Conservation (phyloP, 2,797 vertebrate species). For the Sciurus vulgaris region DNA sequence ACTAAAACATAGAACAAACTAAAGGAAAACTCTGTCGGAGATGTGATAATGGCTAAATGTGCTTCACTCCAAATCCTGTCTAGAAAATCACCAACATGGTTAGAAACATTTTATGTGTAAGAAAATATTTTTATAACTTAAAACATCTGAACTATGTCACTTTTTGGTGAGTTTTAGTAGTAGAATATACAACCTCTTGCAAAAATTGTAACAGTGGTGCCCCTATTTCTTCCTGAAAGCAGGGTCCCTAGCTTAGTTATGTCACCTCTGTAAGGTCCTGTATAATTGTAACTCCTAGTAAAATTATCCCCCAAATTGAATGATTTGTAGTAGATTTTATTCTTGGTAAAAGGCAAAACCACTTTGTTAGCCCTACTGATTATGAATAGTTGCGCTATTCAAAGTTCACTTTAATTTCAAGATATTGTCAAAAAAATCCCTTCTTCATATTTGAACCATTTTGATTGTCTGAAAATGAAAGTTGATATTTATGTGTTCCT, state of each 20-base stretch:
- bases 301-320: not conserved
- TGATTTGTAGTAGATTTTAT: constrained; percentile 14
- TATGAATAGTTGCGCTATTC: not conserved
- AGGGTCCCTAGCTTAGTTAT: not conserved
- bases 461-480: constrained; percentile 19
- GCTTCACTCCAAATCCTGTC: not conserved
- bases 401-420: constrained; percentile 23
- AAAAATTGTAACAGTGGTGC: fast-evolving
- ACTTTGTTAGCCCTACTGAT: not conserved
- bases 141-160: not conserved
- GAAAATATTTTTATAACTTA: constrained; percentile 2
- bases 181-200: not conserved
- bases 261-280: not conserved
- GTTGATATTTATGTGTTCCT: not conserved
- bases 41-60: not conserved
- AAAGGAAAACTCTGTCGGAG: not conserved
- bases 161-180: not conserved
- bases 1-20: not conserved
- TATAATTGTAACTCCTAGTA: not conserved
- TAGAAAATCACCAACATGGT: not conserved
- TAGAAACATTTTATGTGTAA: constrained; percentile 1
- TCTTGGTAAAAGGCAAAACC: constrained; percentile 1
- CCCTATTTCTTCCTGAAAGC: not conserved
- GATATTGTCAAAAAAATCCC: not conserved
- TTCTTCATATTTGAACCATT: constrained; percentile 27